A percentile compares a stretch with the other conserved stretches of the same genome.
phyloP scores from a whole-genome alignment of 2,113 vertebrate genomes.

The Anarrhichthys ocellatus region DNA sequence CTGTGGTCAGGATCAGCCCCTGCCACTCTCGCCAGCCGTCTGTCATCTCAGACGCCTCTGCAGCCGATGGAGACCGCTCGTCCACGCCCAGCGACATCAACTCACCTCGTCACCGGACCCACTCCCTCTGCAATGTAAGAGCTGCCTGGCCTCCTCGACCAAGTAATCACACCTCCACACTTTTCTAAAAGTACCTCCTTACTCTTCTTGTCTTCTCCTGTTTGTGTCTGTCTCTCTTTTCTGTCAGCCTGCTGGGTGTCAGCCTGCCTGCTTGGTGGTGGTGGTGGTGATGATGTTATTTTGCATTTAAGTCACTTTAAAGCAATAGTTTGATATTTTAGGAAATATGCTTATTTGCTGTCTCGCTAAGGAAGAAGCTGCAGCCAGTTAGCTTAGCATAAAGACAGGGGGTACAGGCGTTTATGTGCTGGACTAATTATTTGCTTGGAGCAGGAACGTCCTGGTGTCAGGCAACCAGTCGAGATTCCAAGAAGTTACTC shows the following conservation, averaged over 20 bases:
- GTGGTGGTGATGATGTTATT: slow-evolving; percentile 47
- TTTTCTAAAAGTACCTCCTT: slow-evolving; percentile 18
- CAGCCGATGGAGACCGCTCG: slow-evolving; percentile 92
- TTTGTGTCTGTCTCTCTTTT: slow-evolving; percentile 58
- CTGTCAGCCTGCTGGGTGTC: slow-evolving; percentile 55
- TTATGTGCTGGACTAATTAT: not conserved
- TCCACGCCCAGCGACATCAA: slow-evolving; percentile 98
- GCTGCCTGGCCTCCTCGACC: slow-evolving; percentile 66
- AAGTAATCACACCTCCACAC: slow-evolving; percentile 65
- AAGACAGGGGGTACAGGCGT: not conserved
- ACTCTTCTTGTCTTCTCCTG: slow-evolving; percentile 17
- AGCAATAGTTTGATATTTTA: slow-evolving; percentile 16
- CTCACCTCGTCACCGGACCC: slow-evolving; percentile 96
- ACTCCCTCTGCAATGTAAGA: slow-evolving; percentile 99
- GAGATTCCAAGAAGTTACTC: not conserved
- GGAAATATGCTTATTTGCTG: not conserved
- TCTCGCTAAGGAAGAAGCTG: not conserved
- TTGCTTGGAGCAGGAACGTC: no score
- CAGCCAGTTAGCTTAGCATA: not conserved
- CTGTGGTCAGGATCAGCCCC: slow-evolving; percentile 86
- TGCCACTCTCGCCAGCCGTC: slow-evolving; percentile 98
- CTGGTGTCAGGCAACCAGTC: not conserved
- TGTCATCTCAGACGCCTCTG: slow-evolving; percentile 94
- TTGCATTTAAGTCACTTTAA: slow-evolving; percentile 7
- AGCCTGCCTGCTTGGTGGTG: slow-evolving; percentile 45